Conservation (phyloP, 2,797 vertebrate genomes). For the Silurus lanzhouensis region DNA sequence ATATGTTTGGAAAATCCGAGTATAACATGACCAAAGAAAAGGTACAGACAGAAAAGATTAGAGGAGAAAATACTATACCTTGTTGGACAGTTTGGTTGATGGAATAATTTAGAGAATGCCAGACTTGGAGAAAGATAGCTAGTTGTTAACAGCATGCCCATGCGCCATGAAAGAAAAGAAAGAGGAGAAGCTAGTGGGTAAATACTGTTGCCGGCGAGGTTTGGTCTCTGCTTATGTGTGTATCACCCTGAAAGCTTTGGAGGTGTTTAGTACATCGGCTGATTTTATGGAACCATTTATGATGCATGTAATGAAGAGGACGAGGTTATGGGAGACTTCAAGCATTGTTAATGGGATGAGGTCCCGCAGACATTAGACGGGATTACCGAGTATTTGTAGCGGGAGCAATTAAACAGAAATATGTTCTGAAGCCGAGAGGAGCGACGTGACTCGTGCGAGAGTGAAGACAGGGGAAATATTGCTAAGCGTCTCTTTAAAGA, state of each 20-base stretch:
- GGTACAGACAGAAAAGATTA: background rate
- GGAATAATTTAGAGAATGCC: background rate
- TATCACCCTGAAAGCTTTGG: background rate
- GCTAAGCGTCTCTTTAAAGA: background rate
- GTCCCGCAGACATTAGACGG: background rate
- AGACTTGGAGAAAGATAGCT: background rate
- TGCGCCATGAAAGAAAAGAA: background rate
- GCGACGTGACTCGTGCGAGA: background rate
- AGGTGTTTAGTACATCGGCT: background rate
- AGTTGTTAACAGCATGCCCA: background rate
- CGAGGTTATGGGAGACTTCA: background rate
- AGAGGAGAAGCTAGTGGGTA: background rate
- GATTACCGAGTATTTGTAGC: background rate
- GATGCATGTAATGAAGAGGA: slow-evolving; percentile 29
- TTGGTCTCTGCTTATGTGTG: background rate
- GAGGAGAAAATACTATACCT: too few species aligned
- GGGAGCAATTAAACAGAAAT: background rate
- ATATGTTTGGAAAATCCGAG: background rate
- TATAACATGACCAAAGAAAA: background rate
- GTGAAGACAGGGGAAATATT: background rate
- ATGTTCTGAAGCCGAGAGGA: background rate
- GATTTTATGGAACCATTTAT: slow-evolving; percentile 23
- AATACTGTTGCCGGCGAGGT: background rate
- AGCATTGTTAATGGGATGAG: slow-evolving; percentile 3
- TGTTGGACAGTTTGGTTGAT: background rate